These are phyloP conservation scores for Tipula unca DNA, from an alignment of 2,888 invertebrate genomes.

Conservation along the genomic window DNA sequence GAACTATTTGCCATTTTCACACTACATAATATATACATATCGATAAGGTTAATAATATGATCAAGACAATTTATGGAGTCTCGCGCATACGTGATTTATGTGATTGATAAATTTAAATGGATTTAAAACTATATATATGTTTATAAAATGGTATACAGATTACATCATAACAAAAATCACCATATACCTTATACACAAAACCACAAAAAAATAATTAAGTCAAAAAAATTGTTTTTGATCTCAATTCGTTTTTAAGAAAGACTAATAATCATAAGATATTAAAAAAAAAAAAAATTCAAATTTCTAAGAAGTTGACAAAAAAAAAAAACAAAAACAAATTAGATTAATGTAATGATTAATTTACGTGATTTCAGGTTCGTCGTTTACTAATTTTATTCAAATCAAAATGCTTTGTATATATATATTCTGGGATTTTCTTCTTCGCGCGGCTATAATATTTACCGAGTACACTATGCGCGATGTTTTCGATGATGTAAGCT, in stretches of 20 bases:
- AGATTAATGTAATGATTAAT: conserved; percentile 14
- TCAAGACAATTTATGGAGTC: not conserved
- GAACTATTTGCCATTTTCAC: not conserved
- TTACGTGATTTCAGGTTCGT: conserved; percentile 14
- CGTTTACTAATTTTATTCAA: not conserved
- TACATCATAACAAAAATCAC: not conserved
- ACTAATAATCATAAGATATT: not conserved
- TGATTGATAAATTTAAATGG: not conserved
- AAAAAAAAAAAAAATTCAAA: not conserved
- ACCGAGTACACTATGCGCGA: not conserved
- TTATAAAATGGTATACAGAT: not conserved
- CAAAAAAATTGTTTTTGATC: not conserved
- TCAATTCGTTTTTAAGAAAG: not conserved
- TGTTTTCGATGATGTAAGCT: conserved; percentile 2
- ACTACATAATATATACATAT: too few species aligned
- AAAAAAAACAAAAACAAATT: not conserved
- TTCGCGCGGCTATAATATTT: not conserved
- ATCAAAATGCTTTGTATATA: not conserved
- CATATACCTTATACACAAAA: not conserved
- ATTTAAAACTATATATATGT: not conserved
- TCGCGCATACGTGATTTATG: not conserved
- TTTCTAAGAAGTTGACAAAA: not conserved
- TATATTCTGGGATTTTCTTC: not conserved
- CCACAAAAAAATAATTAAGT: not conserved
- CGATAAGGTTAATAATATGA: not conserved